Conservation (phyloP, 2,888 invertebrate species). For the Hermodice carunculata region DNA sequence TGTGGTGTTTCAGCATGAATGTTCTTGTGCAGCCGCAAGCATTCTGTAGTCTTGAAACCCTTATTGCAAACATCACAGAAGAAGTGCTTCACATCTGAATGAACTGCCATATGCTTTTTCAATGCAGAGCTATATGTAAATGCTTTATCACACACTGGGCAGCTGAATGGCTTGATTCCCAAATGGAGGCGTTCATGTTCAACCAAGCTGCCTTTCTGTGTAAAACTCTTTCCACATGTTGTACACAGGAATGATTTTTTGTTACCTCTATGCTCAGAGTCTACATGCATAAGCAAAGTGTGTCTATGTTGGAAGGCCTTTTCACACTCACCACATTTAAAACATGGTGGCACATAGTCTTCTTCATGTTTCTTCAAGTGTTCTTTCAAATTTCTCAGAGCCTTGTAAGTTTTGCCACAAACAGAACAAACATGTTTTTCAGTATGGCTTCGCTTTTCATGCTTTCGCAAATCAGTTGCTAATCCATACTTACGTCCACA, state of each 20-base stretch:
- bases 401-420: conserved; percentile 17
- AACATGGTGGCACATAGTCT: conserved; percentile 4
- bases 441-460: conserved; percentile 2
- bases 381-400: neutral
- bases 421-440: neutral
- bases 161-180: neutral
- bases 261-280: neutral
- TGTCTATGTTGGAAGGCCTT: conserved; percentile 6
- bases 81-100: neutral
- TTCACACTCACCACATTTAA: conserved; percentile 3
- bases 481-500: conserved; percentile 4
- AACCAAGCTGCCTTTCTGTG: conserved; percentile 1
- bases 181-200: conserved; percentile 7
- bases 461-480: neutral
- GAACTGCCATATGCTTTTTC: conserved; percentile 5
- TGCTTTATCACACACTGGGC: conserved; percentile 3
- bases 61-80: conserved; percentile 9
- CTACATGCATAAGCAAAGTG: conserved; percentile 5
- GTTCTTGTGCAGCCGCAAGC: conserved; percentile 2
- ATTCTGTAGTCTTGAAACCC: conserved; percentile 13
- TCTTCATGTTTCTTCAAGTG: conserved; percentile 4
- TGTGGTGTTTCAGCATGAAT: neutral
- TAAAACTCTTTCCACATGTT: conserved; percentile 9
- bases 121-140: conserved; percentile 1
- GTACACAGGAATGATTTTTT: neutral